These are phyloP conservation scores for Acleris emargana DNA, from an alignment of 2,888 invertebrate genomes.

Conservation along the genomic window DNA sequence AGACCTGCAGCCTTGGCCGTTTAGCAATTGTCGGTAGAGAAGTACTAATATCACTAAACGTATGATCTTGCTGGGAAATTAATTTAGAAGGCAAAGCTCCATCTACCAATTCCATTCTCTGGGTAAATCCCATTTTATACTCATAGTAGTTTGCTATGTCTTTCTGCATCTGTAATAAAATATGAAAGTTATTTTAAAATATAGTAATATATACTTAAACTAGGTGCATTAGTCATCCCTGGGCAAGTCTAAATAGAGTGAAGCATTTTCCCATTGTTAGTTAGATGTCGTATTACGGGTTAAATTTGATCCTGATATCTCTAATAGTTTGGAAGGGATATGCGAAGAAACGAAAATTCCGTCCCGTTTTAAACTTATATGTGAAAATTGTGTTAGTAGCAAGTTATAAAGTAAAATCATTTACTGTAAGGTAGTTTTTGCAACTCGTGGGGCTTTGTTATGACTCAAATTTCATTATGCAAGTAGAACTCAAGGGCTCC, in stretches of 20 bases:
- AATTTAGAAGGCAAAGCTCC: slow-evolving; percentile 41
- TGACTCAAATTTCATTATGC: no score
- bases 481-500: no score
- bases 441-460: no score
- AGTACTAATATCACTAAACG: slow-evolving; percentile 2
- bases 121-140: slow-evolving; percentile 41
- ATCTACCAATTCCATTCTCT: slow-evolving; percentile 34
- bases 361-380: no score
- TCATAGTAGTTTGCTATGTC: slow-evolving; percentile 38
- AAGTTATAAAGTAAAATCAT: slow-evolving; percentile 1
- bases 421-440: no score
- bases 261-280: no score
- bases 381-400: slow-evolving; percentile 7
- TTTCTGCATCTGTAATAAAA: slow-evolving; percentile 39
- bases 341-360: no score
- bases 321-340: no score
- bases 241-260: no score
- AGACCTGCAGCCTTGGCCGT: slow-evolving; percentile 34
- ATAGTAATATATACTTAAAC: not conserved
- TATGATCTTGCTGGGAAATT: slow-evolving; percentile 34
- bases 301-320: no score
- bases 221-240: no score
- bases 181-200: not conserved
- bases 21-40: slow-evolving; percentile 33
- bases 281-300: no score